These are phyloP conservation scores for Calcarius ornatus DNA, from an alignment of 2,113 vertebrate species.

Conservation along the genomic window DNA sequence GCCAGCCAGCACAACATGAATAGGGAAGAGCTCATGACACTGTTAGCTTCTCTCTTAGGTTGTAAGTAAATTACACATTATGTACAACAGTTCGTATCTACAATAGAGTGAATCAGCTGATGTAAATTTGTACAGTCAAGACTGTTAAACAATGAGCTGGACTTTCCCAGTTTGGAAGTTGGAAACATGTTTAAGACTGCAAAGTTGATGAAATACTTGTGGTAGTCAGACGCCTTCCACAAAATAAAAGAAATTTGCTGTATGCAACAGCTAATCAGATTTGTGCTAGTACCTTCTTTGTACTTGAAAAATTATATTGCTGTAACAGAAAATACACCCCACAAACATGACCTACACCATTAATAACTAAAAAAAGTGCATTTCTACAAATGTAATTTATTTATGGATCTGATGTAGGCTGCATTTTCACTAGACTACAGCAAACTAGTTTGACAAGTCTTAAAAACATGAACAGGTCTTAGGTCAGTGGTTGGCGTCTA, in stretches of 20 bases:
- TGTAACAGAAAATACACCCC: background rate
- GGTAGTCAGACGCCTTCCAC: background rate
- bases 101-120: background rate
- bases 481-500: background rate
- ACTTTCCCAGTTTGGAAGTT: background rate
- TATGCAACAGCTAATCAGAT: background rate
- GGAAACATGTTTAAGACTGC: background rate
- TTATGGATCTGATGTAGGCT: background rate
- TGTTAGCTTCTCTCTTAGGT: background rate
- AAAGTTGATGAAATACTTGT: background rate
- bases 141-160: background rate
- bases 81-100: background rate
- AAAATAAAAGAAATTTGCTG: background rate
- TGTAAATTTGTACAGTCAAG: background rate
- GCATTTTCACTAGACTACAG: background rate
- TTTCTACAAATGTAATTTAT: background rate
- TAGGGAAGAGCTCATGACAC: background rate
- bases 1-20: background rate
- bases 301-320: background rate
- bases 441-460: background rate
- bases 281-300: background rate
- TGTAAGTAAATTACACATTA: background rate
- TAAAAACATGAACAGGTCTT: background rate
- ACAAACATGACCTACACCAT: background rate
- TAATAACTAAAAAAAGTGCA: background rate